phyloP scores from a whole-genome alignment of 2,888 invertebrate species.

The Ashinkailepas kermadecensis region DNA sequence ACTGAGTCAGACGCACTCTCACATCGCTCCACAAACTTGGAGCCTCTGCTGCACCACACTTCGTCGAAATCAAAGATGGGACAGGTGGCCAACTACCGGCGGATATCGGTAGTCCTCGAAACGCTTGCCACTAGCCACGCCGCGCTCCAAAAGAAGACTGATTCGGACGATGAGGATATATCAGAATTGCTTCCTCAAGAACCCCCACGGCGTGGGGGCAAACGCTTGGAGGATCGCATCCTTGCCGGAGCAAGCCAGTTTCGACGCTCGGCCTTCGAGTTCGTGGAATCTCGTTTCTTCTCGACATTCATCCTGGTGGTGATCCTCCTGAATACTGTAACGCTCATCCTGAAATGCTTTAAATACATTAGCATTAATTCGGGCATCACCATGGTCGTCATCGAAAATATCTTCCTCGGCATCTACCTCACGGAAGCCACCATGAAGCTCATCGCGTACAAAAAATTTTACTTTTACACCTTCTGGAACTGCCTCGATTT shows the following conservation, averaged over 20 bases:
- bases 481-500: slow-evolving; percentile 17
- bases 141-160: not conserved
- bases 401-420: not conserved
- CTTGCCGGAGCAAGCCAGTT: not conserved
- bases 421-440: slow-evolving; percentile 8
- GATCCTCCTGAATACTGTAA: not conserved
- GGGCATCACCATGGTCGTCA: not conserved
- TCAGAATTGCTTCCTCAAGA: not conserved
- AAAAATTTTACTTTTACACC: not conserved
- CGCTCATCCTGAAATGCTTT: not conserved
- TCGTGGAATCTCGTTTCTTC: slow-evolving; percentile 4
- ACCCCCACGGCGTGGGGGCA: not conserved
- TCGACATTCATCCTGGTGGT: not conserved
- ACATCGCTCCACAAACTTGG: no score
- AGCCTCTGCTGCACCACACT: no score
- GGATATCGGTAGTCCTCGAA: not conserved
- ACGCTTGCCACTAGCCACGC: not conserved
- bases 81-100: not conserved
- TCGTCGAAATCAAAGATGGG: not conserved
- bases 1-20: no score
- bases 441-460: slow-evolving; percentile 13
- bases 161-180: no score
- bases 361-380: slow-evolving; percentile 14
- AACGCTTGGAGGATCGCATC: not conserved
- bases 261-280: not conserved